Evolutionary conservation across 2,113 vertebrate species (phyloP).

Genomic region (Arizona elegans): DNA sequence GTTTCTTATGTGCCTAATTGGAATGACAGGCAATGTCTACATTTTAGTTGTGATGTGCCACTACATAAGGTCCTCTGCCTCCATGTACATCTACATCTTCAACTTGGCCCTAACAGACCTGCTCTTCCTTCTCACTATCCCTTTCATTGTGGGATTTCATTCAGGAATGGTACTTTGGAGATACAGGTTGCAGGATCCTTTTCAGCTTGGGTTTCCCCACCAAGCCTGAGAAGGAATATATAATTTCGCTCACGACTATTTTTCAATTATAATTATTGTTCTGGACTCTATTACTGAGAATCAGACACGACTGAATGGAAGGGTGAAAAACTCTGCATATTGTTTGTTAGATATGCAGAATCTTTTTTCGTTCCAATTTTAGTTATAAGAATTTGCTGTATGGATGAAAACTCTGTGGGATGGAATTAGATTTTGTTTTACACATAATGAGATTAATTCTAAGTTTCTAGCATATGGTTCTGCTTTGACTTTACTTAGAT

Average conservation of each 20-base stretch:
- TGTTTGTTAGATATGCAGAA: conserved; percentile 23
- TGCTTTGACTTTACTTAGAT: not conserved
- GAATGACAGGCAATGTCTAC: conserved; percentile 85
- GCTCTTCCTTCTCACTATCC: conserved; percentile 87
- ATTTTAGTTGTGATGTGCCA: conserved; percentile 89
- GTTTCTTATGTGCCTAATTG: conserved; percentile 84
- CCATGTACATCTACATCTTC: conserved; percentile 93
- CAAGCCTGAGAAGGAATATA: conserved; percentile 35
- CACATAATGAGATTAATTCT: not conserved
- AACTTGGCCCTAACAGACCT: conserved; percentile 87
- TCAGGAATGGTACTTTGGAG: conserved; percentile 87
- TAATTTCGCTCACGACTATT: too few relatives aligned
- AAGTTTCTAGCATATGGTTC: not conserved
- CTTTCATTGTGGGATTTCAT: conserved; percentile 89
- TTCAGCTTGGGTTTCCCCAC: conserved; percentile 91
- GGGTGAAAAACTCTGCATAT: not conserved
- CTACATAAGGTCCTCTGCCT: conserved; percentile 82
- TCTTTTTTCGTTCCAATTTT: not conserved
- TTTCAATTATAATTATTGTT: conserved; percentile 11
- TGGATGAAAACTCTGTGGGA: not conserved
- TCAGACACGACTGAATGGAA: not conserved
- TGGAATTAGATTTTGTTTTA: not conserved
- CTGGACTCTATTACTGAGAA: not conserved
- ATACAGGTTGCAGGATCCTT: conserved; percentile 78
- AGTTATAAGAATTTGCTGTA: not conserved